Conservation (phyloP, 2,797 vertebrate species). For the Sparidentex hasta region DNA sequence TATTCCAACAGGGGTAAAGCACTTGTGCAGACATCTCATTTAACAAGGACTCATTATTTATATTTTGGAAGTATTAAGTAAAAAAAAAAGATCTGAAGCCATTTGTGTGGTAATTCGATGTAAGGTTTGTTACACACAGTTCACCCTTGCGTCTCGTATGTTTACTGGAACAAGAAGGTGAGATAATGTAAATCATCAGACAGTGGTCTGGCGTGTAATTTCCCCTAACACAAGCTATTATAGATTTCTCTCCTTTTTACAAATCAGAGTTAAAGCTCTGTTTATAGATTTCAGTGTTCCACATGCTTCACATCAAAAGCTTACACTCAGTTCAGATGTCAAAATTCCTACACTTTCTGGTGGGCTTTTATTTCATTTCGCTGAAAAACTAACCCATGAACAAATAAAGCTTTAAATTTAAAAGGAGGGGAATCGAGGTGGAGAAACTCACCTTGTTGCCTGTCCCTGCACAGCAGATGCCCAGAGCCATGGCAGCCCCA, state of each 20-base stretch:
- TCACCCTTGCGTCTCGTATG: not conserved
- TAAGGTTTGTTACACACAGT: not conserved
- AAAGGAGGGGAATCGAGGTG: not conserved
- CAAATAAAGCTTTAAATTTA: not conserved
- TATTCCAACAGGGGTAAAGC: not conserved
- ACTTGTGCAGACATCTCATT: not conserved
- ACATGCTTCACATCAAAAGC: not conserved
- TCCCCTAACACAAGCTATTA: not conserved
- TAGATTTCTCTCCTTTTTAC: not conserved
- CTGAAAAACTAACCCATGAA: not conserved
- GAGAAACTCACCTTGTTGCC: slow-evolving; percentile 92
- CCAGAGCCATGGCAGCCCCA: slow-evolving; percentile 97
- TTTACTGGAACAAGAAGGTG: not conserved
- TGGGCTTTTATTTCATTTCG: not conserved
- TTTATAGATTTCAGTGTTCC: not conserved
- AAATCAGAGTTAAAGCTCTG: not conserved
- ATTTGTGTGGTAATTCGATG: not conserved
- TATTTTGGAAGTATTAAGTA: not conserved
- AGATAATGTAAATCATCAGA: not conserved
- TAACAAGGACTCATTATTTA: slow-evolving; percentile 6
- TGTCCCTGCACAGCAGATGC: slow-evolving; percentile 99
- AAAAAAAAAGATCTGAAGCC: not conserved
- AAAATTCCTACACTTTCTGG: not conserved
- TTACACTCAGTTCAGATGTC: accelerated
- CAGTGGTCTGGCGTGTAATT: not conserved